Base-by-base conservation (phyloP, 2,113 vertebrate species). In the Murina feae region DNA sequence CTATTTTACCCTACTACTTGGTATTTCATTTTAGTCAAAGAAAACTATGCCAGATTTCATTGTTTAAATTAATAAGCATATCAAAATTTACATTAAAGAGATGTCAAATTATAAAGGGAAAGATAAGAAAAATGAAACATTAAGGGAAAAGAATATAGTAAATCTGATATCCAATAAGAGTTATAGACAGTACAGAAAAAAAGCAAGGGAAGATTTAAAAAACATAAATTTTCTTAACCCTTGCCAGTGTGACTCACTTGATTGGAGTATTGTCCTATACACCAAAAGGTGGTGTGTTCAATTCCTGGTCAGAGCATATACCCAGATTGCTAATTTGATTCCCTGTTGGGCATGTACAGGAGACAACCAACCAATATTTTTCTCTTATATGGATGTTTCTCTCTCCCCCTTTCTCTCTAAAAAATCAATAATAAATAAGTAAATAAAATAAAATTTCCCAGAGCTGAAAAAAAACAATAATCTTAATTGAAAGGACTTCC, bases 11-110 rank as follows among this genome's bases (percentile, higher is more conserved):
- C 44, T 28, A 83, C 23, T 28, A 89, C 37, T 17, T 93, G 16
- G 42, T 78, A 94, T 72, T 80, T 60, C 71, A 53, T 88, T 92
- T 81, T 51, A 85, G 49, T 65, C 44, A 83, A 69, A 93, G 66
- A 90, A 94, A 66, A 85, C 3, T 53, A 71, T 4, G 44, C 30
- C 53, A 78, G n/a, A 87, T 63, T 94, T 92, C 11, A 79, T 16
- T 9, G 3, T 35, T 92, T 83, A 89, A 92, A 66, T 30, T 47
- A 85, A 81, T 49, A 93, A 44, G 25, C 12, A 39, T 39, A 71
- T 88, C 16, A 81, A 93, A 85, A 32, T 1, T 76, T 68, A 79
- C 11, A 65, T 28, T 90, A 91, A 51, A 90, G 21, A 71, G 25
- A 89, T 25, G 9, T 39, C 60, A 90, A 81, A 83, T 47, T 88